These are phyloP conservation scores for Pseudoatta argentina DNA, from an alignment of 1,140 invertebrate species.

Conservation along the genomic window DNA sequence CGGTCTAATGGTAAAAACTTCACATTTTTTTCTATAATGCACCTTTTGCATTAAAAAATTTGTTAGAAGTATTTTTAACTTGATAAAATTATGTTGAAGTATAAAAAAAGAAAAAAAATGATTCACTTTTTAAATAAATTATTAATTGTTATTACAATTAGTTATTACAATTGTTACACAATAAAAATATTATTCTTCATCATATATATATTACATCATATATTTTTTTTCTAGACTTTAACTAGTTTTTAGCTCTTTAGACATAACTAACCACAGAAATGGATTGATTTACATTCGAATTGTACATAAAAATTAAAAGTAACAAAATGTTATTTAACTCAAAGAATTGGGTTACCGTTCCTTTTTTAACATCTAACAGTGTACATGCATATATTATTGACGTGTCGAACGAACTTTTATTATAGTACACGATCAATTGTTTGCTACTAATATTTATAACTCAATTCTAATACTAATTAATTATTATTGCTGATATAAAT, in stretches of 20 bases:
- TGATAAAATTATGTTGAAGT: neutral
- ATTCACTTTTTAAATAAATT: neutral
- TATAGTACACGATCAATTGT: neutral
- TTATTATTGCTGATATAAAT: neutral
- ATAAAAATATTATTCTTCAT: conserved; percentile 13
- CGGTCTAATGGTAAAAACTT: neutral
- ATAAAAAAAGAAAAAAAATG: neutral
- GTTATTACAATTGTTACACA: neutral
- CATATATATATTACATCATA: neutral
- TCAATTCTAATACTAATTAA: neutral
- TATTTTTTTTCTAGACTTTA: neutral
- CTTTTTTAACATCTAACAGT: no score
- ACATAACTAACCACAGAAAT: neutral
- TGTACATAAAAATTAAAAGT: no score
- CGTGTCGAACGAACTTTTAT: no score
- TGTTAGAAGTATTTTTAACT: neutral
- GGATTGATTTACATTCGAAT: no score
- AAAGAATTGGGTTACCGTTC: no score
- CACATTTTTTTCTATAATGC: neutral
- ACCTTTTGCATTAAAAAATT: neutral
- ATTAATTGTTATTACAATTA: neutral
- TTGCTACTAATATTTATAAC: neutral
- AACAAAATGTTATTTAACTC: no score
- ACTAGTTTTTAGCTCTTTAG: no score
- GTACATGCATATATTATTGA: no score